These are phyloP conservation scores for Intellagama lesueurii DNA, from an alignment of 2,797 vertebrate species.

Conservation along the genomic window DNA sequence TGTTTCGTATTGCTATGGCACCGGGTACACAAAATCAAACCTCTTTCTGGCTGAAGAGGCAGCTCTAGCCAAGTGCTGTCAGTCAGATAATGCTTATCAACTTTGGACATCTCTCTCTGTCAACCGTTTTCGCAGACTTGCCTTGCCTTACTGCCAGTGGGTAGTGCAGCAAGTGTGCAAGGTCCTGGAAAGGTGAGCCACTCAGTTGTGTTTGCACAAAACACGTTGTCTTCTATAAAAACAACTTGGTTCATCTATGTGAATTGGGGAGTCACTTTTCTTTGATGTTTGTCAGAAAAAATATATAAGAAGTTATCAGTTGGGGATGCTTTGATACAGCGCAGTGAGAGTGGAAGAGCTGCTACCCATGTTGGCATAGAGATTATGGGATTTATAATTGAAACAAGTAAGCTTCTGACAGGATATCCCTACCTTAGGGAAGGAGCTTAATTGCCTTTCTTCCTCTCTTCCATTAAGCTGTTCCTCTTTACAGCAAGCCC, in stretches of 20 bases:
- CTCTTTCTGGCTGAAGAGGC: not conserved
- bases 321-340: not conserved
- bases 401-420: too few species aligned
- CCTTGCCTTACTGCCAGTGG: not conserved
- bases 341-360: too few species aligned
- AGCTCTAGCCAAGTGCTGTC: not conserved
- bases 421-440: too few species aligned
- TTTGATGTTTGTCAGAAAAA: not conserved
- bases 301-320: not conserved
- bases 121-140: not conserved
- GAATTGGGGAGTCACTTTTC: not conserved
- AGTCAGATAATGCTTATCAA: slow-evolving; percentile 1
- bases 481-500: not conserved
- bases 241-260: not conserved
- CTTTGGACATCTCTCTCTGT: not conserved
- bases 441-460: not conserved
- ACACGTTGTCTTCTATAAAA: not conserved
- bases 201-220: not conserved
- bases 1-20: not conserved
- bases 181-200: not conserved
- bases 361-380: too few species aligned
- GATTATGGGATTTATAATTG: too few species aligned
- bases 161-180: slow-evolving; percentile 7
- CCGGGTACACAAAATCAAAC: not conserved
- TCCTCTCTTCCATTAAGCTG: not conserved